Evolutionary conservation across 2,113 vertebrate species (phyloP).

Genomic region (Phrynosoma blainvillii): DNA sequence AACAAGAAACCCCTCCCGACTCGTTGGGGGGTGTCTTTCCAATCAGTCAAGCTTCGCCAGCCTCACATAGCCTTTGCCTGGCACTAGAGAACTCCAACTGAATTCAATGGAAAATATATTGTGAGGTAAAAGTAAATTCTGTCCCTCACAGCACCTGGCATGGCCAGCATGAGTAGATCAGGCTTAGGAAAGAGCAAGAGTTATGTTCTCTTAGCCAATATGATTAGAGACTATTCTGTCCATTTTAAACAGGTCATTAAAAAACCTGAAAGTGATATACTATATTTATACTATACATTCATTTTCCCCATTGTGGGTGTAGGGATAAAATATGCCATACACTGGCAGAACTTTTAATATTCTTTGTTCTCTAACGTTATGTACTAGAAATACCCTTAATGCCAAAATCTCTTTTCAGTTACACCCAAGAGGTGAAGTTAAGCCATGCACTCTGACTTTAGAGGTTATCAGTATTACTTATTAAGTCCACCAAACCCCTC

Average conservation of each 20-base stretch:
- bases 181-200: background rate
- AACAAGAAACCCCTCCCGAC: too few species aligned
- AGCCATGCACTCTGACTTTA: conserved; percentile 57
- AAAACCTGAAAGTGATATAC: background rate
- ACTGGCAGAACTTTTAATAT: background rate
- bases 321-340: background rate
- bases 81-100: too few species aligned
- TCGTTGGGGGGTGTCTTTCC: too few species aligned
- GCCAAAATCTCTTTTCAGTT: conserved; percentile 54
- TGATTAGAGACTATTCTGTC: background rate
- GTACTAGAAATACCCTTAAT: conserved; percentile 38
- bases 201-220: too few species aligned
- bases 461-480: conserved; percentile 58
- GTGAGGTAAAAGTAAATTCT: too few species aligned
- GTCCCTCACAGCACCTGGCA: background rate
- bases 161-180: background rate
- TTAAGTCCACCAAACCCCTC: conserved; percentile 52
- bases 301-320: background rate
- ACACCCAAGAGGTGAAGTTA: conserved; percentile 38
- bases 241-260: background rate
- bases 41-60: too few species aligned
- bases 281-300: background rate
- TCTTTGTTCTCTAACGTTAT: conserved; percentile 23
- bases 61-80: too few species aligned
- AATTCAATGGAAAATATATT: too few species aligned